phyloP scores from a whole-genome alignment of 64 coral and sea anemone genomes.

The Acropora yongei region DNA sequence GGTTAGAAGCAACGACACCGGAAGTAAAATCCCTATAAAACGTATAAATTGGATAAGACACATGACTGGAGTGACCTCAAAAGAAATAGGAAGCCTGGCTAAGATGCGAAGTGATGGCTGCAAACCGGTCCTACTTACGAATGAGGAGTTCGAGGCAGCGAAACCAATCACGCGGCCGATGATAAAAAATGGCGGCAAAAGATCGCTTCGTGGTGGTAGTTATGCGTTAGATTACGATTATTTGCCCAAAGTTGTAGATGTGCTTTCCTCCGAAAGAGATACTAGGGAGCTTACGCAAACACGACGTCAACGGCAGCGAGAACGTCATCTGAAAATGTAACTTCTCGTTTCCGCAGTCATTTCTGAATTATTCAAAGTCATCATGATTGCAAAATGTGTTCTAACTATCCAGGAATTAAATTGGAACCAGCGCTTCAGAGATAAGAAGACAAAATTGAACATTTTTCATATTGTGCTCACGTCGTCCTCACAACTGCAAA shows the following conservation, averaged over 20 bases:
- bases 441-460: too few species aligned
- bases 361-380: too few species aligned
- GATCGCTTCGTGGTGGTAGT: background rate
- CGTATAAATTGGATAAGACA: background rate
- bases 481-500: too few species aligned
- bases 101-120: background rate
- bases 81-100: background rate
- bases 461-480: too few species aligned
- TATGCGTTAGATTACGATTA: constrained; percentile 35
- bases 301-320: too few species aligned
- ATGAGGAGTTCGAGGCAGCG: background rate
- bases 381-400: too few species aligned
- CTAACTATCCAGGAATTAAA: too few species aligned
- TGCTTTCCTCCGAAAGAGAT: background rate
- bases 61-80: background rate
- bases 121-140: background rate
- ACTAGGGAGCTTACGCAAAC: too few species aligned
- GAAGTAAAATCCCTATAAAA: background rate
- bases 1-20: background rate
- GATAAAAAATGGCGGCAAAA: background rate
- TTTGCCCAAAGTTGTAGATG: constrained; percentile 20
- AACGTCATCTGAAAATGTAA: too few species aligned
- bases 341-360: too few species aligned
- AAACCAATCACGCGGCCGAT: background rate
- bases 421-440: too few species aligned